Conservation (phyloP, 2,888 invertebrate genomes). For the Cryptophagus acutangulus region DNA sequence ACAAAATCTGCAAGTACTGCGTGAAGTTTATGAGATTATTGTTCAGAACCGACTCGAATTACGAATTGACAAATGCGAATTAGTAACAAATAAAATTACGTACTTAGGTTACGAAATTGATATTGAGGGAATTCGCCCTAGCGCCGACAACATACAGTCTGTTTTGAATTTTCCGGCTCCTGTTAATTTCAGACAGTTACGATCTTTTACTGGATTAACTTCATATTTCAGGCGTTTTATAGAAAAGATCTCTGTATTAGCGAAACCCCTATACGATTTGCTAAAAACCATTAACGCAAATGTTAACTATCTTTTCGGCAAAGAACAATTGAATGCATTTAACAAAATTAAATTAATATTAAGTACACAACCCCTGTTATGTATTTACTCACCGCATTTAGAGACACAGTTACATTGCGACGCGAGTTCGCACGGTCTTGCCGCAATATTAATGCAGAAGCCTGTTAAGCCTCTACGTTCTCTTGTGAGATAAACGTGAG, state of each 20-base stretch:
- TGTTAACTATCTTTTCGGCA: not conserved
- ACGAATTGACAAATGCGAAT: not conserved
- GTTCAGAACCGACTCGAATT: not conserved
- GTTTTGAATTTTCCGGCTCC: conserved; percentile 16
- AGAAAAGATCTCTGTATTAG: conserved; percentile 15
- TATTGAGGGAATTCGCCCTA: conserved; percentile 13
- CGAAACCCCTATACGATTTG: conserved; percentile 7
- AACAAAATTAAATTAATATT: conserved; percentile 9
- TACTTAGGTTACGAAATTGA: conserved; percentile 10
- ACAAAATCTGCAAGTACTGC: not conserved
- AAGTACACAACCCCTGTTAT: conserved; percentile 6
- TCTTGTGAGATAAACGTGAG: too few species aligned
- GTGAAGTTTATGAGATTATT: not conserved
- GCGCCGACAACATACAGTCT: conserved; percentile 13
- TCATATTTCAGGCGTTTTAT: conserved; percentile 20
- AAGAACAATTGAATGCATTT: conserved; percentile 7
- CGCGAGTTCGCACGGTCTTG: conserved; percentile 9
- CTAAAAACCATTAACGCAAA: not conserved
- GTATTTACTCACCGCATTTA: conserved; percentile 5
- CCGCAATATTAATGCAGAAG: conserved; percentile 10
- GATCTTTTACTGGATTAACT: conserved; percentile 15
- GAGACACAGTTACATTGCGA: conserved; percentile 13
- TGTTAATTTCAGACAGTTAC: conserved; percentile 12
- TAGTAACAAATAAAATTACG: conserved; percentile 1
- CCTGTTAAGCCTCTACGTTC: too few species aligned